phyloP scores from a whole-genome alignment of 2,113 vertebrate genomes.

The Pelvicachromis taeniatus region DNA sequence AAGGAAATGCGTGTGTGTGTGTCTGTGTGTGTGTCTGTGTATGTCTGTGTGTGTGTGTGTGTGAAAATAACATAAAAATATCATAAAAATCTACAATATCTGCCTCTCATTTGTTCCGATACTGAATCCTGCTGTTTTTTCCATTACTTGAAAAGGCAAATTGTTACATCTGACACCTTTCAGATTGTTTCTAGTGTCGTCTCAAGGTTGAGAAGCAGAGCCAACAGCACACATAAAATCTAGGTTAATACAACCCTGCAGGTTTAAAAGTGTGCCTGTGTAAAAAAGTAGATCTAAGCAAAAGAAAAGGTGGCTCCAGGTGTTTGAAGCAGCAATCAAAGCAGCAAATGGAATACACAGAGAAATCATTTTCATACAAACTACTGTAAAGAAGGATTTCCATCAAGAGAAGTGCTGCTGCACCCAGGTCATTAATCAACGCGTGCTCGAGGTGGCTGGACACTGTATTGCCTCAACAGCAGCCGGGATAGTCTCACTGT shows the following conservation, averaged over 20 bases:
- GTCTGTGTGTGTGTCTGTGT: no score
- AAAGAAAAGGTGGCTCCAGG: neutral
- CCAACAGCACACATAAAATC: neutral
- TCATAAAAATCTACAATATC: neutral
- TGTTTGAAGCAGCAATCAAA: neutral
- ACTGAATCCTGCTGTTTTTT: neutral
- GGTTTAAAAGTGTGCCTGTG: neutral
- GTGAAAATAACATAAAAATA: no score
- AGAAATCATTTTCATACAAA: conserved; percentile 32
- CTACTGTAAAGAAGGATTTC: conserved; percentile 26
- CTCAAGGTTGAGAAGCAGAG: neutral
- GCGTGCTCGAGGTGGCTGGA: conserved; percentile 36
- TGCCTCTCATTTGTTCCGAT: neutral
- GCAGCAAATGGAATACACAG: neutral
- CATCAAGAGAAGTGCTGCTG: conserved; percentile 22
- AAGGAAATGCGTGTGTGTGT: no score
- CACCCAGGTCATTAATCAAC: conserved; percentile 56
- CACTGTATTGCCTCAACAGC: conserved; percentile 24
- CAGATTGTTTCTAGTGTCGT: neutral
- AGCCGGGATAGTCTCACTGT: conserved; percentile 13
- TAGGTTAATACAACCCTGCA: neutral
- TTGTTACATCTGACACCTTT: neutral
- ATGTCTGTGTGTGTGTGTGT: no score
- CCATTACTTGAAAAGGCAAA: neutral
- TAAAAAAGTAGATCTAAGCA: neutral